Percentiles rank a stretch among this genome's conserved stretches.
Conservation (phyloP, 2,113 vertebrate genomes). For the Psephotus haematonotus region DNA sequence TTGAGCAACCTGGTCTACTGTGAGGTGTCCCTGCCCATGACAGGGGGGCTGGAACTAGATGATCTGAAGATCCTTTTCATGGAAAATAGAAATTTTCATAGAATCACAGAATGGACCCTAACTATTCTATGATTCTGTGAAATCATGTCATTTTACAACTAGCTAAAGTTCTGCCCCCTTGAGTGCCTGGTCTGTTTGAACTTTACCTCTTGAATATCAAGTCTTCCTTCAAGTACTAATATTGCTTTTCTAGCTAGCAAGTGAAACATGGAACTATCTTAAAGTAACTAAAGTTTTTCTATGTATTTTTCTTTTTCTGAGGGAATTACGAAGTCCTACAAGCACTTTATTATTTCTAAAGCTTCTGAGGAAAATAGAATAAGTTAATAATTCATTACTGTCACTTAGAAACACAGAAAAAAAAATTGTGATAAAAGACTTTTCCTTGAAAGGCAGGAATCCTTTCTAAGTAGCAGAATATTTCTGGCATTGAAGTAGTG, state of each 20-base stretch:
- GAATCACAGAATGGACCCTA: neutral
- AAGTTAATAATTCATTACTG: constrained; percentile 34
- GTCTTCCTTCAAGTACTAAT: neutral
- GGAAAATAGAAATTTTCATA: neutral
- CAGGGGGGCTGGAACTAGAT: neutral
- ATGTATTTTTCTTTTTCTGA: neutral
- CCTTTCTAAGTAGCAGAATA: neutral
- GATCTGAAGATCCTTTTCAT: neutral
- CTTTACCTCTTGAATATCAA: neutral
- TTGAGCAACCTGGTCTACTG: neutral
- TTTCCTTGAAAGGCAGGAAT: neutral
- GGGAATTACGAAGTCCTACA: neutral
- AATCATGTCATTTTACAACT: neutral
- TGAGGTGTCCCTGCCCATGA: neutral
- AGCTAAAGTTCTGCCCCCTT: neutral
- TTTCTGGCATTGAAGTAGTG: neutral
- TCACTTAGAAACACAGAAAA: neutral
- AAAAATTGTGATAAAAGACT: neutral
- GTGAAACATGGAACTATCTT: neutral
- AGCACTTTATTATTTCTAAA: neutral
- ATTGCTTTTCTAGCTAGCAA: neutral
- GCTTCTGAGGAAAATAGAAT: neutral
- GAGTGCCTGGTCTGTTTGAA: neutral
- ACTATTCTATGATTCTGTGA: neutral
- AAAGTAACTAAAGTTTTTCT: neutral